phyloP scores from a whole-genome alignment of 2,797 vertebrate species.

The Trachops cirrhosus region DNA sequence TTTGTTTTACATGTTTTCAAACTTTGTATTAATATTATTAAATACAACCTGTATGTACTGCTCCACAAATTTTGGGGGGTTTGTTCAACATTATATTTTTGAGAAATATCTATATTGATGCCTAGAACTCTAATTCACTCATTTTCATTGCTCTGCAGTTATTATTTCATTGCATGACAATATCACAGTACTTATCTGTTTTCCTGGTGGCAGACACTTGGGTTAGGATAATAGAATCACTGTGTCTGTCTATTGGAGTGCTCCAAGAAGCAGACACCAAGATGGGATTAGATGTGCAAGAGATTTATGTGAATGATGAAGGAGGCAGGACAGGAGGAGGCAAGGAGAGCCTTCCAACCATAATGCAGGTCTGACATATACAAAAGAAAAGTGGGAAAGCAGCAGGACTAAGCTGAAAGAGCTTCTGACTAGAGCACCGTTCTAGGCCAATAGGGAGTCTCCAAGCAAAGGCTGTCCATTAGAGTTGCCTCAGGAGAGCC shows the following conservation, averaged over 20 bases:
- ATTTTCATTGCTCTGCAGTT: neutral
- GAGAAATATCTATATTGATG: neutral
- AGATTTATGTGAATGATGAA: neutral
- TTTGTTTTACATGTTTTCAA: neutral
- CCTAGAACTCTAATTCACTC: neutral
- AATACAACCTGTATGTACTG: neutral
- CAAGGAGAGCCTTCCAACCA: neutral
- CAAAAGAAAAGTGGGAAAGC: neutral
- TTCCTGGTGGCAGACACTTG: neutral
- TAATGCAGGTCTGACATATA: neutral
- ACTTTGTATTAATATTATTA: neutral
- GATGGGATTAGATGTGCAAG: neutral
- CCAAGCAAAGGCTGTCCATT: neutral
- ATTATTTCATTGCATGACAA: neutral
- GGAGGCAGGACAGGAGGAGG: accelerated
- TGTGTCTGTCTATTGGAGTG: neutral
- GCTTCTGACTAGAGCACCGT: neutral
- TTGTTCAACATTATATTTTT: neutral
- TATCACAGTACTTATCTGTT: neutral
- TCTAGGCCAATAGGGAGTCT: neutral
- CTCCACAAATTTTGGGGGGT: neutral
- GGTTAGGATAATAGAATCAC: neutral
- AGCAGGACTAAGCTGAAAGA: neutral
- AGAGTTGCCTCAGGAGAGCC: neutral
- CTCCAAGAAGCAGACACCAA: neutral